phyloP scores from a whole-genome alignment of 2,797 vertebrate genomes.

The Thamnophis elegans region DNA sequence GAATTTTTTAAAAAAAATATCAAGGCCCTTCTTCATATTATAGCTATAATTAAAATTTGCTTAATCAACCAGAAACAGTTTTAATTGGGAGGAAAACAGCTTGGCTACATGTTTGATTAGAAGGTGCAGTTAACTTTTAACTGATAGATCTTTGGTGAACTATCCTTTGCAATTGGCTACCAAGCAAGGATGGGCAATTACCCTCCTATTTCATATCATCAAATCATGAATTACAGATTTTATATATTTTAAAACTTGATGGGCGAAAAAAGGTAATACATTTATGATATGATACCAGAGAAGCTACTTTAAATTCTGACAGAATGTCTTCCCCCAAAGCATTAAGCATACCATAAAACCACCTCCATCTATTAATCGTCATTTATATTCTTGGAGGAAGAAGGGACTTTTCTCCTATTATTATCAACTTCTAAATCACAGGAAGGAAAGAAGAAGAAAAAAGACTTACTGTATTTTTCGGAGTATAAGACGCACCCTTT shows the following conservation, averaged over 20 bases:
- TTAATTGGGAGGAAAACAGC: too few relatives aligned
- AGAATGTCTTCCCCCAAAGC: not conserved
- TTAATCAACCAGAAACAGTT: not conserved
- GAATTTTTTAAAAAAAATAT: too few relatives aligned
- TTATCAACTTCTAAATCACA: conserved; percentile 3
- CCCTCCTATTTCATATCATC: not conserved
- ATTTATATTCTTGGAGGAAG: conserved; percentile 3
- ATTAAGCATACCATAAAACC: not conserved
- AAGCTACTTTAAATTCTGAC: not conserved
- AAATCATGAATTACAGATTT: not conserved
- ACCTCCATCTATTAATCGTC: not conserved
- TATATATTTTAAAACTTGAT: not conserved
- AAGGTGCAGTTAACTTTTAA: not conserved
- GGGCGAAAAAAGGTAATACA: not conserved
- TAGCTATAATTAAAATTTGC: not conserved
- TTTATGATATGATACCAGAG: not conserved
- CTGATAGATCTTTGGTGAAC: not conserved
- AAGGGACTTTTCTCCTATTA: not conserved
- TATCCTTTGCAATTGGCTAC: not conserved
- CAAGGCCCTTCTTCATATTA: not conserved
- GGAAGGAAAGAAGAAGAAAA: not conserved
- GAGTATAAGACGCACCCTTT: too few relatives aligned
- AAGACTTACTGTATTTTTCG: not conserved
- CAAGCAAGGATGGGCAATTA: not conserved
- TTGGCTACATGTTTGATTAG: not conserved